Base-by-base conservation (phyloP, 2,113 vertebrate genomes). In the Python bivittatus region DNA sequence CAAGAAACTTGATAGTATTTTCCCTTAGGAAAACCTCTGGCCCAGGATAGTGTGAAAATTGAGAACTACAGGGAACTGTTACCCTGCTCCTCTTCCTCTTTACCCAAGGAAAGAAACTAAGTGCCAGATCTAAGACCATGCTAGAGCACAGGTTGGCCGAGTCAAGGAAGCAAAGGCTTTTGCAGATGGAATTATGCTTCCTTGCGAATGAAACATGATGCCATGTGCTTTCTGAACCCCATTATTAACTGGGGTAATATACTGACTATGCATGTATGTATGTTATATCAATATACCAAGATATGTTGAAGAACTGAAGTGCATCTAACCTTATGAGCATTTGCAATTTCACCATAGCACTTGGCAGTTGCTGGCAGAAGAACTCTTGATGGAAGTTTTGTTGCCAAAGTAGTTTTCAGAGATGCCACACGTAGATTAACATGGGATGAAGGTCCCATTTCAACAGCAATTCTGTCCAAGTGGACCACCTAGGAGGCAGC, bases 311-410 rank as follows among this genome's bases (percentile, higher is more conserved):
- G 68, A 52, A 93, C 88, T 20, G 10, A 79, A 60, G 72, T 20
- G 48, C 2, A 0, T 12, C 96, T 93, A 85, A 99, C 99, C 98
- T 99, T 98, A 90, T 96, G 96, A 33, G 96, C 95, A 4, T 95
- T 94, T 86, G 98, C 97, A 94, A 99, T 95, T 89, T 96, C 93
- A 94, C 88, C 93, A 95, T 99, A 99, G 86, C 98, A 98, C 93
- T 95, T 98, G 64, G 94, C 96, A 83, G 99, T 20, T 0, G 98
- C 97, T 86, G 99, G 98, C 93, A 99, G 89, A 1, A 99, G 97
- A 83, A 99, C 98, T 88, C 99, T 97, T 52, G 99, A 94, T 79
- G 98, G 97, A n/a, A 99, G 97, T 56, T 96, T 97, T 10, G 98
- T 98, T 8, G 99, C 98, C 3, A 99, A 94, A 1, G 98, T 98